A percentile compares a stretch with the other conserved stretches of the same genome.
phyloP scores from a whole-genome alignment of 35 echinoderm and acorn worm species.

The Heliocidaris tuberculata region DNA sequence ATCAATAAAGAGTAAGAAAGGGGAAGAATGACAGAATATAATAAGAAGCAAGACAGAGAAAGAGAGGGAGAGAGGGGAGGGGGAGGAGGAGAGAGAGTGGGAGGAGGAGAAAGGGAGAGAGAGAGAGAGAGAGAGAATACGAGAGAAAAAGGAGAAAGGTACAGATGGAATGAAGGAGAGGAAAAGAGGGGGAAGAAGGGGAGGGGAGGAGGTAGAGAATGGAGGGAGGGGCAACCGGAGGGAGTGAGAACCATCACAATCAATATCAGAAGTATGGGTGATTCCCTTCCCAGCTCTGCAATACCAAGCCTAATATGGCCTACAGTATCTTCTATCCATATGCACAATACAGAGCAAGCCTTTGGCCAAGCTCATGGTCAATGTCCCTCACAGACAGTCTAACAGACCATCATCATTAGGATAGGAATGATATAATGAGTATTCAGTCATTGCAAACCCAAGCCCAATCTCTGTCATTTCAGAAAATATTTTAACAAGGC shows the following conservation, averaged over 20 bases:
- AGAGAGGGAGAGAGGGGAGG: background rate
- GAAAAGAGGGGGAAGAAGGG: background rate
- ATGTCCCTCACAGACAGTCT: background rate
- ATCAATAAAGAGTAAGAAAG: no score
- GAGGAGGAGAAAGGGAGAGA: no score
- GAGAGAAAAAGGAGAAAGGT: background rate
- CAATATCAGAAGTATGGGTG: background rate
- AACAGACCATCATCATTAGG: background rate
- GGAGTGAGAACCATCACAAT: background rate
- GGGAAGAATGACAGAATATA: no score
- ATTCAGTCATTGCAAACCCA: background rate
- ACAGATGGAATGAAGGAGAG: no score
- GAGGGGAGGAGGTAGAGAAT: background rate
- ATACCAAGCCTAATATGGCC: background rate
- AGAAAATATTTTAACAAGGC: background rate
- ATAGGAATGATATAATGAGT: background rate
- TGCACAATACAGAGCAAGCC: background rate
- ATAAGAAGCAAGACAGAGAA: background rate
- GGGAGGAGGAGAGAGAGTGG: no score
- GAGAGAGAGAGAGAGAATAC: no score
- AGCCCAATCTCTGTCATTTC: background rate
- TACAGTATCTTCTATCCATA: background rate
- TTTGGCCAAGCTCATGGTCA: background rate
- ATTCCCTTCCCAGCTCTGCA: background rate
- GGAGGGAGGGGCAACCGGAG: background rate